These are phyloP conservation scores for Acanthaster planci DNA, from an alignment of 35 echinoderm and acorn worm genomes.

Conservation along the genomic window DNA sequence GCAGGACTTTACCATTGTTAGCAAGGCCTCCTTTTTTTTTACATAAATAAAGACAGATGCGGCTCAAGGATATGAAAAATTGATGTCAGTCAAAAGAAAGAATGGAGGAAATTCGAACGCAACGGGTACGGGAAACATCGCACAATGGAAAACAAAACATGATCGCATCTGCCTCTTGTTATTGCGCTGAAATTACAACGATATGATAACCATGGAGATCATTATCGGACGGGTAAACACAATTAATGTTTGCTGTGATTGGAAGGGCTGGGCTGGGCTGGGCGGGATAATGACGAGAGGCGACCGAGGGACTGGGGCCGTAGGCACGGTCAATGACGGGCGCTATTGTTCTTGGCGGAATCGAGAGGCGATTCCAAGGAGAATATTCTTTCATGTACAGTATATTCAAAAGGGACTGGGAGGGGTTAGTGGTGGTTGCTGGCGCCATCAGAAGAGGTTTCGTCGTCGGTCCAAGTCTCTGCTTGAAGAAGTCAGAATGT, in stretches of 20 bases:
- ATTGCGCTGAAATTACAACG: not conserved
- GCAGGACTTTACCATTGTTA: not conserved
- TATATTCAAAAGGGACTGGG: too few relatives aligned
- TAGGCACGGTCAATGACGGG: too few relatives aligned
- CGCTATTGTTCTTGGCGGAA: too few relatives aligned
- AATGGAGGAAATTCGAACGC: not conserved
- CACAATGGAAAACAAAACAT: constrained; percentile 18
- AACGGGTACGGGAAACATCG: constrained; percentile 45
- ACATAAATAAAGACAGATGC: constrained; percentile 27
- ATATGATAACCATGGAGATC: constrained; percentile 4
- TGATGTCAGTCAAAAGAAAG: not conserved
- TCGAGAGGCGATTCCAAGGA: too few relatives aligned
- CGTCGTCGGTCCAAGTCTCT: too few relatives aligned
- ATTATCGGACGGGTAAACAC: not conserved
- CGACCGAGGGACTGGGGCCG: too few relatives aligned
- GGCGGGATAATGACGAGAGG: too few relatives aligned
- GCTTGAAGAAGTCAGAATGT: too few relatives aligned
- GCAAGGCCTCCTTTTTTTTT: not conserved
- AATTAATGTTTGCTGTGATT: not conserved
- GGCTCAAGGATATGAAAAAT: constrained; percentile 22
- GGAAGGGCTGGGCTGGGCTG: too few relatives aligned
- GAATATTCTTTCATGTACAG: too few relatives aligned
- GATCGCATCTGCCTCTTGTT: constrained; percentile 15
- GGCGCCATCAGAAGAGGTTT: too few relatives aligned
- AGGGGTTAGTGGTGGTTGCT: too few relatives aligned